Percentiles rank a stretch among this genome's conserved stretches.
Conservation (phyloP, 2,797 vertebrate species). For the Coracias cyanogaster region DNA sequence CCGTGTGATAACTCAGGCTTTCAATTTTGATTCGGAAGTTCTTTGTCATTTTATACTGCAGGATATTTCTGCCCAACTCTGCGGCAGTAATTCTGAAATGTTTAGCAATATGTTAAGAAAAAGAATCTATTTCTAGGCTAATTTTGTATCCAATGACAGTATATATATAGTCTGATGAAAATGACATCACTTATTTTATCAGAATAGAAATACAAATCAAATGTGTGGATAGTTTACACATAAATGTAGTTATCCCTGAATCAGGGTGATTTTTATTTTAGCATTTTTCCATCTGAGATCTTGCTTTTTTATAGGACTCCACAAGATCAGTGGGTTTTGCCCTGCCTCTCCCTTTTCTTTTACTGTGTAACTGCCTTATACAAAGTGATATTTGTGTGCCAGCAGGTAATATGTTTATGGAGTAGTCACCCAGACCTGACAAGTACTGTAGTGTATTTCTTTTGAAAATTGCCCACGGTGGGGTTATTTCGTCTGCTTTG, state of each 20-base stretch:
- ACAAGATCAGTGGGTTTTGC: neutral
- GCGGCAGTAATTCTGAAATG: neutral
- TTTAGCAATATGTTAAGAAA: neutral
- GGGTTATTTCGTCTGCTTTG: slow-evolving; percentile 29
- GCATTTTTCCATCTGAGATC: neutral
- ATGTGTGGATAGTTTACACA: neutral
- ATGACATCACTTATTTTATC: neutral
- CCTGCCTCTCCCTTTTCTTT: slow-evolving; percentile 2
- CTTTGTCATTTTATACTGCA: neutral
- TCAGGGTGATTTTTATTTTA: neutral
- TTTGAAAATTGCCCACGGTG: slow-evolving; percentile 60
- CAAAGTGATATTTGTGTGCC: slow-evolving; percentile 57
- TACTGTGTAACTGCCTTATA: slow-evolving; percentile 18
- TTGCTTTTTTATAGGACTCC: neutral
- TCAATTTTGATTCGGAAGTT: neutral
- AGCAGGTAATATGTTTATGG: slow-evolving; percentile 31
- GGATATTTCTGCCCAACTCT: neutral
- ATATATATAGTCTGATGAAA: neutral
- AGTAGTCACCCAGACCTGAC: slow-evolving; percentile 57
- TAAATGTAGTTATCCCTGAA: neutral
- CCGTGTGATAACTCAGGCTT: neutral
- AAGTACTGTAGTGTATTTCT: slow-evolving; percentile 35
- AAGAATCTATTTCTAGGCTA: neutral
- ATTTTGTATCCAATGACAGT: neutral
- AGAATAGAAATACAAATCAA: neutral